Evolutionary conservation across 2,113 vertebrate species (phyloP).

Genomic region (Mesoclemmys tuberculata): DNA sequence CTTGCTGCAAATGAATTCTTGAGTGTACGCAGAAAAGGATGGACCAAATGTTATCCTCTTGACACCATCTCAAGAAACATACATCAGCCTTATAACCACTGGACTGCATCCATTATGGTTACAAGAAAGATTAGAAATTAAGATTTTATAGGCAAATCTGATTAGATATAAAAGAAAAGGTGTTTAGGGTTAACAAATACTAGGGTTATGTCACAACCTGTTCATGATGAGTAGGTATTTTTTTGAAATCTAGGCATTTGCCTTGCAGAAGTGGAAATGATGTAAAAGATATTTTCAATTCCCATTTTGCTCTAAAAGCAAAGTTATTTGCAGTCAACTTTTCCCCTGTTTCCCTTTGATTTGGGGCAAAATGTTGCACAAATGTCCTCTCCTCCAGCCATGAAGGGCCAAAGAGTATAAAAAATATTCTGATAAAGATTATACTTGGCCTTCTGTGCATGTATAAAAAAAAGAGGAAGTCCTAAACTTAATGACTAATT

Average conservation of each 20-base stretch:
- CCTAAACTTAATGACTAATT: not conserved
- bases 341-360: not conserved
- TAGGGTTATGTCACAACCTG: constrained; percentile 50
- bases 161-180: not conserved
- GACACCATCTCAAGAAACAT: not conserved
- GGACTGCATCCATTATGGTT: not conserved
- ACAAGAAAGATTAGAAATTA: not conserved
- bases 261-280: constrained; percentile 62
- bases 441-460: not conserved
- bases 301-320: constrained; percentile 29
- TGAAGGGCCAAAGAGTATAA: not conserved
- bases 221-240: constrained; percentile 51
- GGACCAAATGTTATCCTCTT: not conserved
- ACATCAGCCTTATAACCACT: rapidly evolving
- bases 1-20: not conserved
- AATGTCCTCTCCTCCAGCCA: not conserved
- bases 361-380: not conserved
- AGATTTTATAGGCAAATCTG: not conserved
- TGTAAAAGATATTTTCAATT: constrained; percentile 57
- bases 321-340: not conserved
- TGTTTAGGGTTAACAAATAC: constrained; percentile 40
- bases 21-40: not conserved
- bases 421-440: not conserved
- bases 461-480: not conserved
- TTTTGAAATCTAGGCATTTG: constrained; percentile 40